phyloP scores from a whole-genome alignment of 1,140 invertebrate genomes.

The Nomia melanderi region DNA sequence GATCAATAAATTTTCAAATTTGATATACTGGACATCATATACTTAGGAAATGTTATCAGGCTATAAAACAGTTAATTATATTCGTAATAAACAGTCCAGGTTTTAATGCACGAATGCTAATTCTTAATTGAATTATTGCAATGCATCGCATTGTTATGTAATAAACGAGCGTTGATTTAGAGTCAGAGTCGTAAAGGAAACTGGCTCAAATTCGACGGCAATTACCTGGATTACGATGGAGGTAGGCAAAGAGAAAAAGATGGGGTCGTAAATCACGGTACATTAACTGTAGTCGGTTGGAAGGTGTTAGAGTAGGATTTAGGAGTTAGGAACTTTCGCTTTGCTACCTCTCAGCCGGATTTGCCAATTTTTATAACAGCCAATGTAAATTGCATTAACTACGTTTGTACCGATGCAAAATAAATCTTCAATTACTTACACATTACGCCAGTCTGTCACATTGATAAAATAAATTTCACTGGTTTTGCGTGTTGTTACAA shows the following conservation, averaged over 20 bases:
- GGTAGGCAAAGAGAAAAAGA: neutral
- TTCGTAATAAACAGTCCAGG: too few species aligned
- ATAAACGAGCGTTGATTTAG: conserved; percentile 25
- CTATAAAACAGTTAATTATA: too few species aligned
- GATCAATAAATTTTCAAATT: too few species aligned
- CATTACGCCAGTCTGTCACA: too few species aligned
- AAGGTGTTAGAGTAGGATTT: neutral
- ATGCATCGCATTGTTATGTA: conserved; percentile 1
- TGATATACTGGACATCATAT: too few species aligned
- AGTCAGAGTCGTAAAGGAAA: neutral
- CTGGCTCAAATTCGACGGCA: conserved; percentile 15
- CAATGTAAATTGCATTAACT: too few species aligned
- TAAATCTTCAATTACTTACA: too few species aligned
- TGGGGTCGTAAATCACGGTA: conserved; percentile 11
- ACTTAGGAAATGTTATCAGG: too few species aligned
- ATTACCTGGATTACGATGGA: neutral
- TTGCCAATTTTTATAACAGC: neutral
- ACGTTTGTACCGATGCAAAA: too few species aligned
- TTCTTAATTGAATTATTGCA: neutral
- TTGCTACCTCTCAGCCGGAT: too few species aligned
- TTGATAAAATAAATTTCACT: neutral
- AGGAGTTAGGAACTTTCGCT: neutral
- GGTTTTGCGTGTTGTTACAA: neutral
- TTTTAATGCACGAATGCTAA: too few species aligned
- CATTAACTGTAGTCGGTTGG: neutral